Evolutionary conservation across 2,797 vertebrate genomes (phyloP).

Genomic region (Eleutherodactylus coqui): DNA sequence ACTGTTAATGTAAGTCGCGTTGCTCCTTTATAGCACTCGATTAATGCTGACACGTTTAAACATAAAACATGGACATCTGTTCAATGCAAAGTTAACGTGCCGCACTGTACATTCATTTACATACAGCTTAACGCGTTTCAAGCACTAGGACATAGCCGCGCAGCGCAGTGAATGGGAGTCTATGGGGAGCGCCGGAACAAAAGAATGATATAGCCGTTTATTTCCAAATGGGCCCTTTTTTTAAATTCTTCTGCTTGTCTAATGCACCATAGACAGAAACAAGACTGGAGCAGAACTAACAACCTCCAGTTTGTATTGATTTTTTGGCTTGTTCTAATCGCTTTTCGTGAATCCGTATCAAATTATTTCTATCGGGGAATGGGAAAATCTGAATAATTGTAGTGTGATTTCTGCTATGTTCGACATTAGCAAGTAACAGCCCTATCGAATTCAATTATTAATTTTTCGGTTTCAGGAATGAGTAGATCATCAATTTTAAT

Average conservation of each 20-base stretch:
- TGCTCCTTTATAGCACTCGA: slow-evolving; percentile 37
- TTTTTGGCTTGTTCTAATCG: slow-evolving; percentile 3
- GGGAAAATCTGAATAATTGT: slow-evolving; percentile 8
- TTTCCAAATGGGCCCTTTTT: neutral
- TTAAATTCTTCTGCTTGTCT: slow-evolving; percentile 32
- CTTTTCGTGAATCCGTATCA: slow-evolving; percentile 18
- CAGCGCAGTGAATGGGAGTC: neutral
- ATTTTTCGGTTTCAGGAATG: neutral
- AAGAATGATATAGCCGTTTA: slow-evolving; percentile 20
- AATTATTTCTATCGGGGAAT: slow-evolving; percentile 6
- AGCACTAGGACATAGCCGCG: neutral
- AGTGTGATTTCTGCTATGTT: neutral
- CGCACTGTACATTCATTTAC: slow-evolving; percentile 6
- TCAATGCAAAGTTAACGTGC: slow-evolving; percentile 20
- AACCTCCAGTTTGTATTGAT: slow-evolving; percentile 38
- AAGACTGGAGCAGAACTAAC: slow-evolving; percentile 38
- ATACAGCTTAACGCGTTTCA: slow-evolving; percentile 32
- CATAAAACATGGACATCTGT: slow-evolving; percentile 34
- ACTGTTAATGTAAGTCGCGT: slow-evolving; percentile 25
- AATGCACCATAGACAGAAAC: slow-evolving; percentile 29
- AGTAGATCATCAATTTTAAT: slow-evolving; percentile 11
- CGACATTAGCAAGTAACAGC: slow-evolving; percentile 10
- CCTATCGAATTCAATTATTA: neutral
- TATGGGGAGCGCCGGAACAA: slow-evolving; percentile 30
- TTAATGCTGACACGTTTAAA: slow-evolving; percentile 52